Evolutionary conservation across 1,140 invertebrate species (phyloP), one percentile per base, ranked within the genome.

Genomic region (Eupristina koningsbergeri): DNA sequence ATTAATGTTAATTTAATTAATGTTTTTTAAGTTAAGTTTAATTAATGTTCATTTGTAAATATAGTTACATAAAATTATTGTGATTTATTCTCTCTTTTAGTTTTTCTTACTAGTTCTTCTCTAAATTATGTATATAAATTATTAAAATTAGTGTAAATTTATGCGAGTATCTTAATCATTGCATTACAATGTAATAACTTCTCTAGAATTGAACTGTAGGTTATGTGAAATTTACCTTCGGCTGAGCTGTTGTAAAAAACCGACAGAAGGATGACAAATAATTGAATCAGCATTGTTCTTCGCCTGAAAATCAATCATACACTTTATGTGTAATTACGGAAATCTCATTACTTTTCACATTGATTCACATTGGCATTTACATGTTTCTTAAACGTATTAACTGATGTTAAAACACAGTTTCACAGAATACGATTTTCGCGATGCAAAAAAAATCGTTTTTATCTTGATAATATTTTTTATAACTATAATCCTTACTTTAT

Each of bases 231-330:
- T 26, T 83, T 71, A 84, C 83, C 83, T 84, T 84, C 76, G 63
- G 77, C 83, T 29, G 58, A 50, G 53, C 67, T 74, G 50, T 64
- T 74, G 58, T 84, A 41, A 71, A 80, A 50, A 41, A 84, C 50
- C 76, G 83, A 47, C 45, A 84, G 58, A 31, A 84, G 77, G 64
- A 58, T 64, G 76, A 83, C 29, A 67, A 84, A 41, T 47, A 84
- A 75, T 63, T 74, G 76, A 47, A 75, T 26, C 53, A 84, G 83
- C 83, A 84, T 84, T 80, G 69, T 84, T 39, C 63, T 39, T 84
- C 69, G 58, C 39, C 22, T 69, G 31, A 64, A 17, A 11, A 64
- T 61, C 50, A 81, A 47, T 81, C 53, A 58, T 71, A n/a, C 80
- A 64, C 80, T 75, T 50, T 81, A 67, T 19, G 71, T 50, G 50